Conservation (phyloP, 35 echinoderm and acorn worm genomes). For the Ptychodera flava region DNA sequence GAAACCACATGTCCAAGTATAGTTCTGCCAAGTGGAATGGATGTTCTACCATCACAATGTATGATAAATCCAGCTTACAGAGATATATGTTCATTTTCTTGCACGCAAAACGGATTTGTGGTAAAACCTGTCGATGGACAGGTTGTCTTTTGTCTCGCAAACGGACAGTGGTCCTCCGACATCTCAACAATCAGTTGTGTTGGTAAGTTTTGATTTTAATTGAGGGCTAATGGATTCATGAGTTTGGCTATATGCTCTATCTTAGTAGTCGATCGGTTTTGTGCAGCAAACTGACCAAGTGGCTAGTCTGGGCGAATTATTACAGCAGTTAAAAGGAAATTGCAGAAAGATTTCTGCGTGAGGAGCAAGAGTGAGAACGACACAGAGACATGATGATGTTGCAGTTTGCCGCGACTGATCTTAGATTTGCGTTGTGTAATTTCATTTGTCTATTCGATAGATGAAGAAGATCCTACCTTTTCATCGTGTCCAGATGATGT, state of each 20-base stretch:
- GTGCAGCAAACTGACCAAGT: no score
- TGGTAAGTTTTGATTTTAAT: constrained; percentile 11
- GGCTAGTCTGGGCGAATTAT: no score
- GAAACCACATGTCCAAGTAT: constrained; percentile 17
- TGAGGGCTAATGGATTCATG: not conserved
- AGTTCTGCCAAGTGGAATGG: not conserved
- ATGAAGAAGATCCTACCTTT: constrained; percentile 14
- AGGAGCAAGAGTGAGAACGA: no score
- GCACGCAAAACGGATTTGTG: constrained; percentile 20
- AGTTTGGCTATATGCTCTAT: no score
- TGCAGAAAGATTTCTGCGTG: no score
- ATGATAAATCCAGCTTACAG: constrained; percentile 16
- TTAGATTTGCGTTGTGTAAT: no score
- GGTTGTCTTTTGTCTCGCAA: constrained; percentile 23
- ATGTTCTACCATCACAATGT: constrained; percentile 19
- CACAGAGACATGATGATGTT: no score
- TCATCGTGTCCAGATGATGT: constrained; percentile 22
- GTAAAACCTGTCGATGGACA: constrained; percentile 1
- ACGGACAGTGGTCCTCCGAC: constrained; percentile 32
- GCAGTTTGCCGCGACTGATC: no score
- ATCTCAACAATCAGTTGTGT: constrained; percentile 24
- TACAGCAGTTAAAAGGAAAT: no score
- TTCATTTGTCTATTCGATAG: not conserved
- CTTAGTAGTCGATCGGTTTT: no score
- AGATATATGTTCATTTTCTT: constrained; percentile 25